Percentiles rank a stretch among this genome's conserved stretches.
These are phyloP conservation scores for Scaptodrosophila latifasciaeformis DNA, from an alignment of 2,888 invertebrate species.

Conservation along the genomic window DNA sequence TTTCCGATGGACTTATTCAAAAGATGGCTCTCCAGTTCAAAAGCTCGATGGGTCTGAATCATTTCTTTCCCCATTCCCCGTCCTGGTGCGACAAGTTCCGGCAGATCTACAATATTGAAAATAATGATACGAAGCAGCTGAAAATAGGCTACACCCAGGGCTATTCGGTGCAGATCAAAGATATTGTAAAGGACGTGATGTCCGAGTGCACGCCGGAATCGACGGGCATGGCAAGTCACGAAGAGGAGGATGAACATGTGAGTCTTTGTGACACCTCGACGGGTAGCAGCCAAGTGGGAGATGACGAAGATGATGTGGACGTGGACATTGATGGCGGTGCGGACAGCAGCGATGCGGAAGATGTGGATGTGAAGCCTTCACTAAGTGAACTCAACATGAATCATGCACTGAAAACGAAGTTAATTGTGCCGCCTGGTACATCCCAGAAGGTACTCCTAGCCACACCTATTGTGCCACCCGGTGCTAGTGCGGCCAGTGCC, in stretches of 20 bases:
- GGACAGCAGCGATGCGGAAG: constrained; percentile 19
- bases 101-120: constrained; percentile 57
- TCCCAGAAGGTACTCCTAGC: constrained; percentile 68
- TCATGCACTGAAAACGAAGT: constrained; percentile 18
- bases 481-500: constrained; percentile 38
- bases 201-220: constrained; percentile 50
- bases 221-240: constrained; percentile 5
- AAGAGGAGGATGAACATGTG: constrained; percentile 23
- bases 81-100: constrained; percentile 73
- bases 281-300: constrained; percentile 12
- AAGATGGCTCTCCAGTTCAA: constrained; percentile 73
- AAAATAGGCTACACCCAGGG: constrained; percentile 68
- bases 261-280: constrained; percentile 9
- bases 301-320: constrained; percentile 37
- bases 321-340: constrained; percentile 37
- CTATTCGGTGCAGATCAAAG: constrained; percentile 71
- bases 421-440: constrained; percentile 32
- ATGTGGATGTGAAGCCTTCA: constrained; percentile 43
- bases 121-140: constrained; percentile 65
- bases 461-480: constrained; percentile 59
- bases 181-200: constrained; percentile 67
- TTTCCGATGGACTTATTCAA: constrained; percentile 70
- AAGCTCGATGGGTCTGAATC: constrained; percentile 65
- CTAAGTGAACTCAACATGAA: constrained; percentile 33
- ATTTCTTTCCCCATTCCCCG: constrained; percentile 71